These are phyloP conservation scores for Ranitomeya variabilis DNA, from an alignment of 2,113 vertebrate species.

Conservation along the genomic window DNA sequence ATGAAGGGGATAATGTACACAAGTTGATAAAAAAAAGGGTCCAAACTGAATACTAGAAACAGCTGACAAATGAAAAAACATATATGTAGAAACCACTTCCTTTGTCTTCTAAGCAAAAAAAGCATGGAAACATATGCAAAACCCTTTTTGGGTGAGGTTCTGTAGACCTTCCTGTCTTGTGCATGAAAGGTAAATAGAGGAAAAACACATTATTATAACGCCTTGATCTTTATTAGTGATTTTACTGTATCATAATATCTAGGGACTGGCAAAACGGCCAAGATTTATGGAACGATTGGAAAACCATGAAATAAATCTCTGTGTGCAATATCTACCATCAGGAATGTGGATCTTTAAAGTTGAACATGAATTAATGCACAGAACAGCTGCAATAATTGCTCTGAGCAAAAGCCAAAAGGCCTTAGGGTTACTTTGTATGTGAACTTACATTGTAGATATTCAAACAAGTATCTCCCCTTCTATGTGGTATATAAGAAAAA, in stretches of 20 bases:
- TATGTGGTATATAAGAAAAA: not conserved
- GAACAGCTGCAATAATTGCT: not conserved
- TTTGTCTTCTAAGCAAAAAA: not conserved
- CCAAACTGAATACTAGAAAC: not conserved
- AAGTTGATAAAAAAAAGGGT: not conserved
- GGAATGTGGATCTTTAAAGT: not conserved
- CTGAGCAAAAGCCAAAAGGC: no score
- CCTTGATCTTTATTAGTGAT: not conserved
- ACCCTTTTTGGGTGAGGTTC: conserved; percentile 10
- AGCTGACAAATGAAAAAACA: not conserved
- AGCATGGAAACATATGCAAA: not conserved
- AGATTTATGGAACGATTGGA: not conserved
- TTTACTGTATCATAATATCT: not conserved
- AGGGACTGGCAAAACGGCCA: not conserved
- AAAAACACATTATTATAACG: not conserved
- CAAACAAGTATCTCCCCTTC: not conserved
- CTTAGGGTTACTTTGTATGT: not conserved
- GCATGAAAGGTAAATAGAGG: not conserved
- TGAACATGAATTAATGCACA: not conserved
- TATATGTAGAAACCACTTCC: conserved; percentile 23
- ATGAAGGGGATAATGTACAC: not conserved
- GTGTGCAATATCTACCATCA: not conserved
- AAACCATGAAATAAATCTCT: not conserved
- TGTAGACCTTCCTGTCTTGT: conserved; percentile 4
- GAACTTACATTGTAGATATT: not conserved